A percentile compares a stretch with the other conserved stretches of the same genome.
phyloP scores from a whole-genome alignment of 1,140 invertebrate species.

The Druon quercuslanigerum region DNA sequence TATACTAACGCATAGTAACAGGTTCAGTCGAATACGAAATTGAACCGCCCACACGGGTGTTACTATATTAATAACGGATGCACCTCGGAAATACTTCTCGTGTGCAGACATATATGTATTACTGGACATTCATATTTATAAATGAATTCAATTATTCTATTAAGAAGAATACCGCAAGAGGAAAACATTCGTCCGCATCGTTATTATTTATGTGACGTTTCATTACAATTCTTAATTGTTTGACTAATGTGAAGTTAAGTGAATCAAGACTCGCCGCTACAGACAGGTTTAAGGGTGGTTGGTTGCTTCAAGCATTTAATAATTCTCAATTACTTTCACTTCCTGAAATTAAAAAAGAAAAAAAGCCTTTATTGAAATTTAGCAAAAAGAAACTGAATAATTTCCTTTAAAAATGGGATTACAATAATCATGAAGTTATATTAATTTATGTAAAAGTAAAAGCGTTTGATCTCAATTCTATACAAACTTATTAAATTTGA shows the following conservation, averaged over 20 bases:
- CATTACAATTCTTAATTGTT: conserved; percentile 74
- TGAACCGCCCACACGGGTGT: conserved; percentile 63
- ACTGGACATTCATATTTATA: no score
- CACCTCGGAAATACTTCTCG: conserved; percentile 31
- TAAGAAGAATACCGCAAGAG: background rate
- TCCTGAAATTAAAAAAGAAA: no score
- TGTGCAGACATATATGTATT: conserved; percentile 16
- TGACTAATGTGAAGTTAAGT: conserved; percentile 69
- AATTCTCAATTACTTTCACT: no score
- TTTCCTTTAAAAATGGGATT: no score
- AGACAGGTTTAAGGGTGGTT: conserved; percentile 19
- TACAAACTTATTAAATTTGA: no score
- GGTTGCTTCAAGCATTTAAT: background rate
- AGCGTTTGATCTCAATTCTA: no score
- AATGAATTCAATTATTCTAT: no score
- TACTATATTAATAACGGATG: conserved; percentile 40
- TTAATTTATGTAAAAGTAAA: no score
- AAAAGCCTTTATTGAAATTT: no score
- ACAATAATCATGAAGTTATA: no score
- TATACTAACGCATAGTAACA: background rate
- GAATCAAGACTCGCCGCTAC: conserved; percentile 31
- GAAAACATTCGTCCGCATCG: conserved; percentile 4
- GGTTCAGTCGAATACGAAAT: conserved; percentile 59
- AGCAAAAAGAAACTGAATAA: no score
- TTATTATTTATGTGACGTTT: conserved; percentile 74